Evolutionary conservation across 53 echinoderm and acorn worm genomes (phyloP).

Genomic region (Apostichopus leukothele): DNA sequence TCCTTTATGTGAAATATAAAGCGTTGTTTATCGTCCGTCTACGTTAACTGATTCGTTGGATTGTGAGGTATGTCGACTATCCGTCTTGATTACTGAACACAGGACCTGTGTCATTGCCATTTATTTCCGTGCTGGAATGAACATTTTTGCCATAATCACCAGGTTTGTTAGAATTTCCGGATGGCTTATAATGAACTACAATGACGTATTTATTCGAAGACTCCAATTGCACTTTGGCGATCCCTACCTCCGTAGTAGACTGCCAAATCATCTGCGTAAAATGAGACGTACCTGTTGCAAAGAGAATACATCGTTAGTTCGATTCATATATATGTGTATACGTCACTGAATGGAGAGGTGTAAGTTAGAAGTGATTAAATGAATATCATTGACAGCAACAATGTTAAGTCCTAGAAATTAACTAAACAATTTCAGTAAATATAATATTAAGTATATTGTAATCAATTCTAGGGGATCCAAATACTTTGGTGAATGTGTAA

Average conservation of each 20-base stretch:
- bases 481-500: too few species aligned
- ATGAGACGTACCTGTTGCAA: slow-evolving; percentile 68
- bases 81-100: too few species aligned
- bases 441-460: too few species aligned
- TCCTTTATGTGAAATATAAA: too few species aligned
- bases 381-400: neutral
- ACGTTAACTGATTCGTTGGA: too few species aligned
- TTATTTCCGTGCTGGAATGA: slow-evolving; percentile 6
- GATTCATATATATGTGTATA: neutral
- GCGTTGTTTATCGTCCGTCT: too few species aligned
- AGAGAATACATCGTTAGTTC: neutral
- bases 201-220: slow-evolving; percentile 70
- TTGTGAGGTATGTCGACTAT: too few species aligned
- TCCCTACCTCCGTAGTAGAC: slow-evolving; percentile 70
- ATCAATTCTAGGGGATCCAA: too few species aligned
- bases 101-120: neutral
- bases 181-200: slow-evolving; percentile 80
- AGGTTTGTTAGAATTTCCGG: slow-evolving; percentile 75
- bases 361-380: neutral
- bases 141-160: slow-evolving; percentile 89
- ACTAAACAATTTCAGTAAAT: neutral
- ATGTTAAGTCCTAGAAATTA: neutral
- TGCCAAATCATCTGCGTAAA: slow-evolving; percentile 99
- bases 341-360: neutral
- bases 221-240: slow-evolving; percentile 75